Percentiles rank a stretch among this genome's conserved stretches.
phyloP scores from a whole-genome alignment of 2,797 vertebrate species.

The Hapalemur alaotrensis region DNA sequence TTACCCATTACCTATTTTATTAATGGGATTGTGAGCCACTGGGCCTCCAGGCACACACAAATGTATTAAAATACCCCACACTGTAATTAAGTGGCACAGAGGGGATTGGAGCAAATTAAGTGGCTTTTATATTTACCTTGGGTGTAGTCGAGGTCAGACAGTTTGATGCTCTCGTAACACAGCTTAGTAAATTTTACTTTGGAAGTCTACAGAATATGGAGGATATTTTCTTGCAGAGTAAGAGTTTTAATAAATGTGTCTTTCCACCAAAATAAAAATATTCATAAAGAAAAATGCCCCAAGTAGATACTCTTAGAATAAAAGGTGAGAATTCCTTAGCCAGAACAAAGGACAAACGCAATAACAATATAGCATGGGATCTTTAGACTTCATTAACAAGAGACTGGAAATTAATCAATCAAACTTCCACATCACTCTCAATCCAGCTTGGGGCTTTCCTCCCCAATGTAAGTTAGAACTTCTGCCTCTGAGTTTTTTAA shows the following conservation, averaged over 20 bases:
- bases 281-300: not conserved
- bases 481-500: conserved; percentile 8
- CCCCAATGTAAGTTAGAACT: not conserved
- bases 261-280: conserved; percentile 45
- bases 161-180: not conserved
- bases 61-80: conserved; percentile 51
- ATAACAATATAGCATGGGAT: not conserved
- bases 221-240: not conserved
- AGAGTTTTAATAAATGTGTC: conserved; percentile 35
- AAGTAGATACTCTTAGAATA: conserved; percentile 4
- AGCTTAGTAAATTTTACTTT: not conserved
- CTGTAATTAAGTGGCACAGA: conserved; percentile 56
- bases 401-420: not conserved
- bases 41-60: conserved; percentile 60
- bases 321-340: conserved; percentile 45
- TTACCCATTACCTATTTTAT: conserved; percentile 69
- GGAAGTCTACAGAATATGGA: not conserved
- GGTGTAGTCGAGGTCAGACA: not conserved
- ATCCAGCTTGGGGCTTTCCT: not conserved
- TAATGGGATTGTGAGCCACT: conserved; percentile 63
- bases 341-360: not conserved
- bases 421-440: not conserved
- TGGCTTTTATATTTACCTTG: not conserved
- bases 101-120: conserved; percentile 50
- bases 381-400: not conserved